Conservation (phyloP, 1,140 invertebrate genomes). For the Brachionus sp. region DNA sequence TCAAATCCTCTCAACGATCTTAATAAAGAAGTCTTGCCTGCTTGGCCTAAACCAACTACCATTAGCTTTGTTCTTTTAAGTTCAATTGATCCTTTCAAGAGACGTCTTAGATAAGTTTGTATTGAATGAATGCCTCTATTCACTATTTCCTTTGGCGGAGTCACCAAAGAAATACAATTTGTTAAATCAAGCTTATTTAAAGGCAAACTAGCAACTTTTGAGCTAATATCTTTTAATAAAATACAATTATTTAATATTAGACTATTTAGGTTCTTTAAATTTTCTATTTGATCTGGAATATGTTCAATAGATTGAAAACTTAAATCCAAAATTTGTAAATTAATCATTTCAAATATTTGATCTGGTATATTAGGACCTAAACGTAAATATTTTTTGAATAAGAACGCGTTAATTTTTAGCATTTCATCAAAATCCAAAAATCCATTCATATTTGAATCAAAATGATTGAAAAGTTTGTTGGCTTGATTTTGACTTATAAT, state of each 20-base stretch:
- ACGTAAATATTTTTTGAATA: constrained; percentile 29
- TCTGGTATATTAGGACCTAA: neutral
- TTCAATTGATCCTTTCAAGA: constrained; percentile 51
- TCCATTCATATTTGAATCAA: neutral
- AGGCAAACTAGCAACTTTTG: constrained; percentile 50
- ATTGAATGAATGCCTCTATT: constrained; percentile 52
- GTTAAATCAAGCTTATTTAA: constrained; percentile 50
- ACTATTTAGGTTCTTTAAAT: constrained; percentile 29
- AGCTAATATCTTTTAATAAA: constrained; percentile 47
- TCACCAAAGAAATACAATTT: constrained; percentile 53
- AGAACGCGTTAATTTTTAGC: constrained; percentile 11
- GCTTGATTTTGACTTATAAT: neutral
- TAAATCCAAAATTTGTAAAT: constrained; percentile 9
- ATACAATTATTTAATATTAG: constrained; percentile 33
- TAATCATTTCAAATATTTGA: neutral
- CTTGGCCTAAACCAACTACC: constrained; percentile 58
- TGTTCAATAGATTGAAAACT: constrained; percentile 49
- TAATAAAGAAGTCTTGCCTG: constrained; percentile 57
- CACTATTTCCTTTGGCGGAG: constrained; percentile 55
- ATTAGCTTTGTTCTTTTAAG: constrained; percentile 58
- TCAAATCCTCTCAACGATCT: neutral
- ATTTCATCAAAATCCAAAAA: neutral
- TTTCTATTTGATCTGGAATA: constrained; percentile 40
- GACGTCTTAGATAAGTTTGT: constrained; percentile 52
- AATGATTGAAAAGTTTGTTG: neutral